Evolutionary conservation across 2,888 invertebrate genomes (phyloP), one percentile per base, ranked within the genome.

Genomic region (Timema podura): DNA sequence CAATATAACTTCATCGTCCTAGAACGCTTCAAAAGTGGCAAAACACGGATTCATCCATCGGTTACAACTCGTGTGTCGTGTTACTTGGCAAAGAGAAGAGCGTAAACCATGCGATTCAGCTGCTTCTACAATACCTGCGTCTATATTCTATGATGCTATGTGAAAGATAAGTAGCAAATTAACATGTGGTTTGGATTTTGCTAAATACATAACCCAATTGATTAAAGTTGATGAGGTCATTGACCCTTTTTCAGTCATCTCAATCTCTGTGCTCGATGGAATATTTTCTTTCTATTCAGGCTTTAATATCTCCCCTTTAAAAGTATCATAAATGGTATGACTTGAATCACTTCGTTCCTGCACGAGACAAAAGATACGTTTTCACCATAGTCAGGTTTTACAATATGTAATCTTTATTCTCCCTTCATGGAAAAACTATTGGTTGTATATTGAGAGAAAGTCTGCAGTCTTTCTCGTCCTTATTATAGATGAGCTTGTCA

Each of bases 221-320:
- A 71, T 68, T 64, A 77, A 78, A 44, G 71, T 69, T 61, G 73
- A 71, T 44, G 66, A 74, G 48, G 76, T 79, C 77, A 78, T 78
- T 59, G 75, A 75, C 6, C 77, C 77, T 71, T 78, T 78, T 6
- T 69, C 65, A 6, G 77, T 75, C 76, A 77, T 77, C 30, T 48
- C 45, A 2, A 73, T 73, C 45, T 54, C 16, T 48, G 74, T 61
- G 44, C 77, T 77, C 13, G 76, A 72, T 61, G 77, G 77, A 48
- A 78, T 65, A 67, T 70, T 48, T 69, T 69, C 49, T 49, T 48
- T 10, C 49, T 49, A 69, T 47, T 69, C 69, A 10, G 13, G 44
- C 30, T 69, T 69, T 11, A 45, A 11, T 11, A 65, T 13, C n/a
- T 54, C 47, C 10, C 69, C 69, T 69, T 65, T 69, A 69, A 69